Evolutionary conservation across 2,888 invertebrate species (phyloP), one percentile per base, ranked within the genome.

Genomic region (Drosophila algonquin): DNA sequence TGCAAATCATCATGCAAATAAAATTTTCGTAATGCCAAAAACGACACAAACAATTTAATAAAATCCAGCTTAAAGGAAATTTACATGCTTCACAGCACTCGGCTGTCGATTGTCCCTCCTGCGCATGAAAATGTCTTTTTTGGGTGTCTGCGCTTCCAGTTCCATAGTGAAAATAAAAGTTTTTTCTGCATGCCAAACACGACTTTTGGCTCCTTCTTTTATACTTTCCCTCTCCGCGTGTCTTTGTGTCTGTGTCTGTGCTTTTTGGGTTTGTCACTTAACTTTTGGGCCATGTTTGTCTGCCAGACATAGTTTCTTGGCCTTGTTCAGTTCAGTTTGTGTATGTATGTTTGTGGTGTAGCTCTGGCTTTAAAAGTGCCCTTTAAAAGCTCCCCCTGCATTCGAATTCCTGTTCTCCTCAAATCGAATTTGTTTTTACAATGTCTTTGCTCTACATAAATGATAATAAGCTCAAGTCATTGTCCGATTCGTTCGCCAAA

Each of bases 1-100:
- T 86, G 87, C 78, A 88, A 86, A 83, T 83, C 88, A 75, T 84
- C 83, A 75, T 76, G 83, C 70, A 88, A 80, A 88, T 88, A 82
- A 78, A 86, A 88, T 80, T 74, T 75, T 40, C 57, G 73, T 65
- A 75, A 71, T 70, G 68, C 68, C 59, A 74, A 63, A 50, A 72
- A 70, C 75, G 86, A 85, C 78, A 75, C 80, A 86, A 89, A 88
- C 87, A 85, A 89, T 89, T 88, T 89, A 89, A 85, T 89, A 88
- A 88, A 86, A 89, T 63, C 84, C 73, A 73, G 80, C 75, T 85
- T 80, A 73, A 78, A 57, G 68, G 57, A 88, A 89, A 88, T 85
- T 80, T 86, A 86, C 84, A 85, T 89, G 87, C 85, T 73, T 59
- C 70, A 62, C 70, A 63, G 73, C 80, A 63, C 68, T 47, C 56